A percentile compares a stretch with the other conserved stretches of the same genome.
phyloP scores from a whole-genome alignment of 2,797 vertebrate genomes.

The Florisuga fusca region DNA sequence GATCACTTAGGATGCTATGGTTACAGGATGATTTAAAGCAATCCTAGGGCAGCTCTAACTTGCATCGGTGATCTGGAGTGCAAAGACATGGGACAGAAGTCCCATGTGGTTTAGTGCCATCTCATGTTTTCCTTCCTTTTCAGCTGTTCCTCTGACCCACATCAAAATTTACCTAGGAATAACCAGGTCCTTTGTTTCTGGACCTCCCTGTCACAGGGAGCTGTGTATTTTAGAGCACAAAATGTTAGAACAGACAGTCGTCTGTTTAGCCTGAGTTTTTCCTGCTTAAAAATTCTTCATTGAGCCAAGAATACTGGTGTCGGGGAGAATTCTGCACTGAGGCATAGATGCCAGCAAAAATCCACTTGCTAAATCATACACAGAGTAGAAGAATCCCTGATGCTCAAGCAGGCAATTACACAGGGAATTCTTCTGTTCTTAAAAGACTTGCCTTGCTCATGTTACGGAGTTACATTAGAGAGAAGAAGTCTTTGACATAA shows the following conservation, averaged over 20 bases:
- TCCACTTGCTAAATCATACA: not conserved
- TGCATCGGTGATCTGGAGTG: not conserved
- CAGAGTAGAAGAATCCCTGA: not conserved
- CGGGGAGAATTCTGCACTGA: conserved; percentile 13
- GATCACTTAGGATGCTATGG: not conserved
- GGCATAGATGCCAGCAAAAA: not conserved
- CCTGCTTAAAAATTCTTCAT: conserved; percentile 28
- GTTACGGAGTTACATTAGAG: not conserved
- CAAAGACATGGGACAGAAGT: not conserved
- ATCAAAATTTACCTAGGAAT: not conserved
- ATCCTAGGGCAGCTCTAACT: not conserved
- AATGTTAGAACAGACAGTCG: conserved; percentile 46
- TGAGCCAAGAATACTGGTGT: conserved; percentile 33
- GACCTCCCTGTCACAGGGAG: not conserved
- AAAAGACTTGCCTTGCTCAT: not conserved
- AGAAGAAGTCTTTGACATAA: not conserved
- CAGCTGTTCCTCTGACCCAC: not conserved
- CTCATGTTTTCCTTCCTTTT: not conserved
- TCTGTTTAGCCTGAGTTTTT: conserved; percentile 59
- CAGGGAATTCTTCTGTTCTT: not conserved
- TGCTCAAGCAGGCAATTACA: not conserved
- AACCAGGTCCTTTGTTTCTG: not conserved
- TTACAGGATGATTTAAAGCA: not conserved
- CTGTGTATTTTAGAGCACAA: conserved; percentile 20
- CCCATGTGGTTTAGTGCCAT: not conserved